Conservation (phyloP, 2,113 vertebrate species). For the Brachyhypopomus occidentalis region DNA sequence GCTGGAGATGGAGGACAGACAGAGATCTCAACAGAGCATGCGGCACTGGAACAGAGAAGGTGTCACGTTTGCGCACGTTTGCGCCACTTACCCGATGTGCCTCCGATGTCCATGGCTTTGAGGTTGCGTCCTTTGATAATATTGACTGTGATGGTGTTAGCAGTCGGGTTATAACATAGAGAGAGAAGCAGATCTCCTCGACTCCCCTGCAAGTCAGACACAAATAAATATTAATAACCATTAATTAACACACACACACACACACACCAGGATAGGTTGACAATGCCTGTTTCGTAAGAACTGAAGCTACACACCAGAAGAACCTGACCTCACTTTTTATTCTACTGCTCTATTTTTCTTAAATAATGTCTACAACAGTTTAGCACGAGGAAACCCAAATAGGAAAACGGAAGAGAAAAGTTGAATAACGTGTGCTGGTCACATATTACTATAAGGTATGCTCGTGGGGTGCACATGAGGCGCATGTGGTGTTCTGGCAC, state of each 20-base stretch:
- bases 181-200: slow-evolving; percentile 96
- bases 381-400: not conserved
- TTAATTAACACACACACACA: slow-evolving; percentile 56
- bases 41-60: too few species aligned
- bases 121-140: slow-evolving; percentile 99
- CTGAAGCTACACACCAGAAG: not conserved
- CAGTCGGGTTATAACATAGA: slow-evolving; percentile 97
- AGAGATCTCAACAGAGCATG: not conserved
- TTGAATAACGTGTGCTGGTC: not conserved
- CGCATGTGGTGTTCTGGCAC: too few species aligned
- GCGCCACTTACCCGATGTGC: slow-evolving; percentile 86
- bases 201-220: slow-evolving; percentile 80
- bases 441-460: too few species aligned
- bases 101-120: slow-evolving; percentile 99
- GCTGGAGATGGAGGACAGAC: not conserved
- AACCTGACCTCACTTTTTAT: not conserved
- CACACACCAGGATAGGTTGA: slow-evolving; percentile 56
- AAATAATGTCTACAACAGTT: not conserved
- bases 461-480: too few species aligned
- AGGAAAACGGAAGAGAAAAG: not conserved
- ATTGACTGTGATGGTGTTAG: slow-evolving; percentile 97
- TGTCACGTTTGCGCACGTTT: not conserved
- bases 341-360: too few species aligned
- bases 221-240: slow-evolving; percentile 10
- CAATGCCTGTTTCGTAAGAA: not conserved